Evolutionary conservation across 2,797 vertebrate genomes (phyloP).

Genomic region (Anisognathus igniventris): DNA sequence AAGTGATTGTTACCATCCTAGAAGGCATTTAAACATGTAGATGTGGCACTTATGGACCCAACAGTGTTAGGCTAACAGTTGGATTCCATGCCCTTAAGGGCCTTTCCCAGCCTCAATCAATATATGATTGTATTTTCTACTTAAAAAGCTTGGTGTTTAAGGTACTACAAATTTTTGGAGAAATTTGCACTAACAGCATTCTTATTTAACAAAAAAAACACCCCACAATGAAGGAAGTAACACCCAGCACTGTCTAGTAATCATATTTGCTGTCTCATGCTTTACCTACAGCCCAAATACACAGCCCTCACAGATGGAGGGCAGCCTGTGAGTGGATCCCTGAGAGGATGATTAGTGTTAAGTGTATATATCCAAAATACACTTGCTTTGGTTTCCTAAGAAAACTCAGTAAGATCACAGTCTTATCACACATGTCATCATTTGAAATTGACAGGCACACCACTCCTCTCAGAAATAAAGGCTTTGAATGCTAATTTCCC

Average conservation of each 20-base stretch:
- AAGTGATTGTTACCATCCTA: not conserved
- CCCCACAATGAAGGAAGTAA: not conserved
- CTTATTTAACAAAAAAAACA: not conserved
- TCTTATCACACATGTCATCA: not conserved
- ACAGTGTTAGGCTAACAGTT: not conserved
- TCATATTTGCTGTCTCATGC: not conserved
- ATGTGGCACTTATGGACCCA: not conserved
- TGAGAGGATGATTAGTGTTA: not conserved
- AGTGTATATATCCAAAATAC: not conserved
- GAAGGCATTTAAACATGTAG: too few species aligned
- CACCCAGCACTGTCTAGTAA: fast-evolving
- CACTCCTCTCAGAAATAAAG: constrained; percentile 1
- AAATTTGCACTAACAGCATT: not conserved
- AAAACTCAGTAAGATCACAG: not conserved
- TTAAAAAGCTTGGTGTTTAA: not conserved
- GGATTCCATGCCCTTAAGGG: not conserved
- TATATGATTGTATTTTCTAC: not conserved
- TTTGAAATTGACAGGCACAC: not conserved
- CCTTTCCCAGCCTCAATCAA: not conserved
- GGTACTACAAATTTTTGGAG: not conserved
- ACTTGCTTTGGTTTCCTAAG: not conserved
- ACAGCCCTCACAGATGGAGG: not conserved
- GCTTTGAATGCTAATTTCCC: constrained; percentile 23
- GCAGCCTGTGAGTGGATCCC: not conserved
- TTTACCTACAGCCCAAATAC: not conserved